Percentiles rank a stretch among this genome's conserved stretches.
Conservation (phyloP, 2,888 invertebrate species). For the Melolontha melolontha region DNA sequence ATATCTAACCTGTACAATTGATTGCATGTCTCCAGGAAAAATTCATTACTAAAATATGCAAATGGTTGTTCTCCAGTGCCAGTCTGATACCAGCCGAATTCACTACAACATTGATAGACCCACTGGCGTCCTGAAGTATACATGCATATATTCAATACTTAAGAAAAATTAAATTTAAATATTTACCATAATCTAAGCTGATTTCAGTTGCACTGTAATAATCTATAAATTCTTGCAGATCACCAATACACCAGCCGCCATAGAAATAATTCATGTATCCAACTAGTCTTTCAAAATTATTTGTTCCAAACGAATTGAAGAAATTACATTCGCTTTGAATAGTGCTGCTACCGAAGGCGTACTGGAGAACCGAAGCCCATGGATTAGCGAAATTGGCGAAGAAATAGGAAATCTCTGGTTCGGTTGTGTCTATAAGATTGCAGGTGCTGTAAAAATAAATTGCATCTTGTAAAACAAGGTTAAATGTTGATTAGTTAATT, state of each 20-base stretch:
- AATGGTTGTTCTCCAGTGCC: slow-evolving; percentile 75
- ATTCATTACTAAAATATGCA: slow-evolving; percentile 58
- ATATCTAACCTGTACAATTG: slow-evolving; percentile 75
- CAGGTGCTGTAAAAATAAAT: slow-evolving; percentile 62
- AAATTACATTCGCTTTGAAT: slow-evolving; percentile 46
- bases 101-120: slow-evolving; percentile 88
- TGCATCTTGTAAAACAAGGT: too few relatives aligned
- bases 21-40: slow-evolving; percentile 77
- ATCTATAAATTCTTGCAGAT: slow-evolving; percentile 45
- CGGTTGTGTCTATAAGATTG: slow-evolving; percentile 55
- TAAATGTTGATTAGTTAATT: too few relatives aligned
- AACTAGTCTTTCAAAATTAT: slow-evolving; percentile 46
- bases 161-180: not conserved
- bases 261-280: slow-evolving; percentile 41
- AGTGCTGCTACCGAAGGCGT: slow-evolving; percentile 45
- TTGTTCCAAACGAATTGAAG: slow-evolving; percentile 29
- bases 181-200: slow-evolving; percentile 39
- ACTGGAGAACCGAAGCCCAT: slow-evolving; percentile 49
- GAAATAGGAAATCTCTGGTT: slow-evolving; percentile 47
- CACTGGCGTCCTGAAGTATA: slow-evolving; percentile 70
- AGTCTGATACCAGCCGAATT: slow-evolving; percentile 87
- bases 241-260: slow-evolving; percentile 43
- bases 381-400: slow-evolving; percentile 45
- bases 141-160: not conserved
- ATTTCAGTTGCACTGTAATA: slow-evolving; percentile 28